Conservation (phyloP, 2,113 vertebrate genomes). For the Pelecanoides urinatrix region DNA sequence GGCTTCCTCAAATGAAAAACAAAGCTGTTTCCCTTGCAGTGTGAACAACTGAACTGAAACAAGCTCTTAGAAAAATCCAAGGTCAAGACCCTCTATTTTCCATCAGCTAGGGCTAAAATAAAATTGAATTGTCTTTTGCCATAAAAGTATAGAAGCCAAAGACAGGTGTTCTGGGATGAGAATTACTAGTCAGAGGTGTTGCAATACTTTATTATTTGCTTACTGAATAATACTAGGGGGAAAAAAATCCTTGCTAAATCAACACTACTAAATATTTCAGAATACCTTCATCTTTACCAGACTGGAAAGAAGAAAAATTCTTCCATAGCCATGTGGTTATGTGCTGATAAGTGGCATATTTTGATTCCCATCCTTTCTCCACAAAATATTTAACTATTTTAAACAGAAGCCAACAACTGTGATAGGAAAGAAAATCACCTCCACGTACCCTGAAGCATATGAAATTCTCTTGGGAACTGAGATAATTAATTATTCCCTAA, state of each 20-base stretch:
- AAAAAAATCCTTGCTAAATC: neutral
- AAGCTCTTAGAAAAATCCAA: neutral
- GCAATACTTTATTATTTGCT: neutral
- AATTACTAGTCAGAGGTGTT: neutral
- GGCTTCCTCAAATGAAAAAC: neutral
- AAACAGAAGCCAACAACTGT: neutral
- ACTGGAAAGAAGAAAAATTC: neutral
- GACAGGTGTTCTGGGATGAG: neutral
- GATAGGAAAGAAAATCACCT: neutral
- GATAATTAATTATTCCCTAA: neutral
- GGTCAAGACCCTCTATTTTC: neutral
- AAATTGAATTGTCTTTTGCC: neutral
- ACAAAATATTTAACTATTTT: neutral
- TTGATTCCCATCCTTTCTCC: neutral
- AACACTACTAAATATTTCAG: neutral
- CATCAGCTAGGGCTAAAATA: neutral
- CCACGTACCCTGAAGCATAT: neutral
- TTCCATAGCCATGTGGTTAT: neutral
- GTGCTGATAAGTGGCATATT: neutral
- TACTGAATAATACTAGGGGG: neutral
- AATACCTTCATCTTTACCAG: neutral
- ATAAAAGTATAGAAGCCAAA: neutral
- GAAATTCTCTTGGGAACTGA: neutral
- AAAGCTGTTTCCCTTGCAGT: neutral
- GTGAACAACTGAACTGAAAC: neutral